Base-by-base conservation (phyloP, 2,113 vertebrate genomes). In the Gopherus flavomarginatus region DNA sequence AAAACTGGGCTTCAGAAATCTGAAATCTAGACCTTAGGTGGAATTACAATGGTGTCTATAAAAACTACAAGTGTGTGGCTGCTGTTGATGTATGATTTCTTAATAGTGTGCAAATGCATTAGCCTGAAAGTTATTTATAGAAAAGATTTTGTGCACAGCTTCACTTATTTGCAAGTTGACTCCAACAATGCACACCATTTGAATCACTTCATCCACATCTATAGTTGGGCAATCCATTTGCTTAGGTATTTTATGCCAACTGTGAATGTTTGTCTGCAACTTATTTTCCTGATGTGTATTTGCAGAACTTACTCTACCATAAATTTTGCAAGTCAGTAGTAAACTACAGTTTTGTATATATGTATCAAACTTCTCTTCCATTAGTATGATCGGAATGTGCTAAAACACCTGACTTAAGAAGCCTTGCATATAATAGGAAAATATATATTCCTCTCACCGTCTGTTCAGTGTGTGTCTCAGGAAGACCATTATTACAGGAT, bases 261-360 rank as follows among this genome's bases (percentile, higher is more conserved):
- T 97, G 96, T 92, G 93, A 77, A 52, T 89, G 81, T 93, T 96
- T 94, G 75, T 86, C 87, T 96, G 90, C 79, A 95, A 88, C 94
- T 97, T 91, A 89, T 87, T 54, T 92, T 90, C 94, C 96, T 97
- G 96, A 97, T 97, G 86, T 97, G 89, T 90, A 44, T 57, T 97
- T 95, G 80, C 72, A 93, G 93, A 81, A 56, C 6, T 52, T 78
- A 5, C 57, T n/a, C 49, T 92, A 81, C 85, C 72, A 82, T 93
- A 93, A 57, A 4, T 31, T 80, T 81, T 57, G 49, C 52, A 80
- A 10, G 86, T 91, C 19, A 49, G 27, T 19, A 54, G 6, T 0
- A 79, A 83, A 92, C n/a, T 47, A 93, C 81, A 72, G 57, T 42
- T 50, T 86, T 90, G 54, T 83, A 90, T 81, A 92, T 12, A 0